Percentiles rank a stretch among this genome's conserved stretches.
Conservation (phyloP, 2,113 vertebrate species). For the Rhynchopsitta pachyrhyncha region DNA sequence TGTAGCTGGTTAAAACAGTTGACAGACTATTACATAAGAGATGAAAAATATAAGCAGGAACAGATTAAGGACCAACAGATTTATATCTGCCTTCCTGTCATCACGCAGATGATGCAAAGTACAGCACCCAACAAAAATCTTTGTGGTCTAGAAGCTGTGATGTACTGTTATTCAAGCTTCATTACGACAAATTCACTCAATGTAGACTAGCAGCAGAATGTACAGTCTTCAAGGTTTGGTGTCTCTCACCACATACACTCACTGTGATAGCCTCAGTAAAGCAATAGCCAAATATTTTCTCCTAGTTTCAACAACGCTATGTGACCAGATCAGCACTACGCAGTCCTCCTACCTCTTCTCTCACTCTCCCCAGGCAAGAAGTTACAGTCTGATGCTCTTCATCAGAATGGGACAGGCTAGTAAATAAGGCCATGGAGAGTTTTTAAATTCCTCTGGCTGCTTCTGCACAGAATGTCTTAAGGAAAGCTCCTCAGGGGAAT, state of each 20-base stretch:
- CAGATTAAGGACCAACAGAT: neutral
- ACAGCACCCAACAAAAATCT: neutral
- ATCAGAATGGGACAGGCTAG: neutral
- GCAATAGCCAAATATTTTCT: neutral
- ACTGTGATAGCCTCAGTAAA: neutral
- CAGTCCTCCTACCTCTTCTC: neutral
- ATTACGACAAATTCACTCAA: neutral
- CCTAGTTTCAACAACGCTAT: neutral
- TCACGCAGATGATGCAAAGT: neutral
- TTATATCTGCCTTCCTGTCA: neutral
- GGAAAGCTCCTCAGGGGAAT: neutral
- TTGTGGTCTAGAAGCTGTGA: neutral
- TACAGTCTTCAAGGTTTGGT: neutral
- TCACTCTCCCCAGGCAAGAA: neutral
- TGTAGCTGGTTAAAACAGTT: neutral
- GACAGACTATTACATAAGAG: neutral
- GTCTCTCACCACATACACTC: neutral
- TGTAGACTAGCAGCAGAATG: neutral
- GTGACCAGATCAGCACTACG: neutral
- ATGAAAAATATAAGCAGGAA: neutral
- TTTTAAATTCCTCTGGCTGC: neutral
- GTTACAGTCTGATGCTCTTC: neutral
- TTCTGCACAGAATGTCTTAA: neutral
- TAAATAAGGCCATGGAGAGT: neutral
- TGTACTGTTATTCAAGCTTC: neutral